Percentiles rank a stretch among this genome's conserved stretches.
These are phyloP conservation scores for Tachyglossus aculeatus DNA, from an alignment of 2,797 vertebrate species.

Conservation along the genomic window DNA sequence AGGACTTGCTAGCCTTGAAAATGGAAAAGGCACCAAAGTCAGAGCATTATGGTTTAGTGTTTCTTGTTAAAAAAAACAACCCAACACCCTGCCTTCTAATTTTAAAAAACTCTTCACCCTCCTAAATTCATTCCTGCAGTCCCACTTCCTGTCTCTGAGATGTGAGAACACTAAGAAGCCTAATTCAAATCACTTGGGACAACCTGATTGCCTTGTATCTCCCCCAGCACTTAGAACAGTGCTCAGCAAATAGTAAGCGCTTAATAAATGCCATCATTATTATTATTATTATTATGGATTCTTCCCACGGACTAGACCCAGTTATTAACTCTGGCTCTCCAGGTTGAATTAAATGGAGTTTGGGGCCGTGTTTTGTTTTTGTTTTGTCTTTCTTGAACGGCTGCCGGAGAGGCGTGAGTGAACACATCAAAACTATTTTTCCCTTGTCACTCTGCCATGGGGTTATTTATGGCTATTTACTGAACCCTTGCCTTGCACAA, in stretches of 20 bases:
- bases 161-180: no score
- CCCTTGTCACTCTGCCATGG: conserved; percentile 26
- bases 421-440: conserved; percentile 2
- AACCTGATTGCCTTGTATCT: no score
- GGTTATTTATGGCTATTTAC: conserved; percentile 26
- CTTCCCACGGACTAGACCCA: neutral
- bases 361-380: conserved; percentile 18
- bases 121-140: neutral
- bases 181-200: no score
- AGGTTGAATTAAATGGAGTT: neutral
- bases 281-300: no score
- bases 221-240: neutral
- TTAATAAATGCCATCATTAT: no score
- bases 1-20: neutral
- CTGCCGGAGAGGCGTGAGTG: conserved; percentile 8
- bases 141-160: neutral
- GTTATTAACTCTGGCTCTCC: neutral
- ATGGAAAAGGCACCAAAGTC: conserved; percentile 13
- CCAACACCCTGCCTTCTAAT: conserved; percentile 1
- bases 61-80: conserved; percentile 13
- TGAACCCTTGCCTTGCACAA: conserved; percentile 36
- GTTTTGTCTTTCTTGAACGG: conserved; percentile 30
- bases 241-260: neutral
- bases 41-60: conserved; percentile 27
- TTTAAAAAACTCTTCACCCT: neutral